Evolutionary conservation across 2,888 invertebrate species (phyloP), one percentile per base, ranked within the genome.

Genomic region (Apotomis capreana): DNA sequence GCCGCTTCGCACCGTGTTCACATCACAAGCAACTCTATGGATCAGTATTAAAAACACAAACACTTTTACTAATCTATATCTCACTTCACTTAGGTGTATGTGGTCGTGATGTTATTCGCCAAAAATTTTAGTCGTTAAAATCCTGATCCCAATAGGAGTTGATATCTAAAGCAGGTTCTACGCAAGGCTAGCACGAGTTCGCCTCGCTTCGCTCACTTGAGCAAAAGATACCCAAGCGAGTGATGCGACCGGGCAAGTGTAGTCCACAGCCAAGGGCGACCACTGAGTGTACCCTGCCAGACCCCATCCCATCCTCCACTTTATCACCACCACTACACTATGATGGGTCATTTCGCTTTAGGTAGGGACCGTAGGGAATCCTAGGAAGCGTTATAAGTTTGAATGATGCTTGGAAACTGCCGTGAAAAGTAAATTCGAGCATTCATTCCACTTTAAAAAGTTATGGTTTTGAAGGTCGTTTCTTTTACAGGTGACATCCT

Each of bases 401-500:
- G 13, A 44, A 40, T 40, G 13, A 9, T 12, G 65, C 46, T 65
- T 54, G n/a, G 54, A 36, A 65, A 3, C 46, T 46, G 55, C 4
- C 9, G 37, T 12, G 44, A 5, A 6, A n/a, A 59, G 44, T 44
- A 3, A 49, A 9, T 49, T 49, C 3, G 9, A 49, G 49, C 49
- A 26, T 26, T 49, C 49, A 9, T 52, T 51, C 62, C 10, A 3
- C 12, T 36, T 15, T 9, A n/a, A 61, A 57, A 60, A 71, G 67
- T 5, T 9, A 46, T 26, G 36, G 8, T 57, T 46, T 65, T 55
- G 49, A 58, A 46, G 46, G n/a, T 8, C 5, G 26, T 57, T 74
- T 69, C 84, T 84, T 86, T 26, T 89, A 49, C 94, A 98, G 98
- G 98, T 82, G 95, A 95, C 80, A 95, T 95, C 83, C 94, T 97